phyloP scores from a whole-genome alignment of 2,888 invertebrate genomes.

The Zootermopsis nevadensis region DNA sequence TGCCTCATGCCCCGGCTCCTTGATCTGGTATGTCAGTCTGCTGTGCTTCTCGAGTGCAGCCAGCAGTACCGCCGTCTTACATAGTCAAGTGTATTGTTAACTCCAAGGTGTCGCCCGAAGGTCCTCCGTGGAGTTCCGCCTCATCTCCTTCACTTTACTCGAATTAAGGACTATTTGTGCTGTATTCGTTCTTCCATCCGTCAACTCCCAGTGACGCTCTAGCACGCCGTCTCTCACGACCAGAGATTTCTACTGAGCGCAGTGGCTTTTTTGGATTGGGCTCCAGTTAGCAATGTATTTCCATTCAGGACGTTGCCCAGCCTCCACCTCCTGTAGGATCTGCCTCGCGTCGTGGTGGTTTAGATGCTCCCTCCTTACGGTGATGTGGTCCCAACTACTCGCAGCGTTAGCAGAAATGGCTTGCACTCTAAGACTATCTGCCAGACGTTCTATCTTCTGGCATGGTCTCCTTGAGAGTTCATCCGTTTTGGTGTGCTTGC shows the following conservation, averaged over 20 bases:
- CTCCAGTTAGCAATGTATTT: neutral
- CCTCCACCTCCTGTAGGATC: neutral
- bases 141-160: neutral
- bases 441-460: too few relatives aligned
- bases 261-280: neutral
- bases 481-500: too few relatives aligned
- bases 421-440: too few relatives aligned
- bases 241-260: neutral
- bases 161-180: neutral
- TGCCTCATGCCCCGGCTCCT: too few relatives aligned
- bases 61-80: neutral
- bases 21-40: too few relatives aligned
- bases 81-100: neutral
- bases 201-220: neutral
- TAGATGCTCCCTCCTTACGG: neutral
- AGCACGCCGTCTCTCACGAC: neutral
- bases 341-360: neutral
- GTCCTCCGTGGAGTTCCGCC: neutral
- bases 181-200: neutral
- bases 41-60: neutral
- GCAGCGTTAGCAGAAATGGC: too few relatives aligned
- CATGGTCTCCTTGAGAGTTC: too few relatives aligned
- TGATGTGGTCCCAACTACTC: neutral
- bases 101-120: neutral
- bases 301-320: neutral